Base-by-base conservation (phyloP, 2,113 vertebrate genomes). In the Melanocharis versteri region DNA sequence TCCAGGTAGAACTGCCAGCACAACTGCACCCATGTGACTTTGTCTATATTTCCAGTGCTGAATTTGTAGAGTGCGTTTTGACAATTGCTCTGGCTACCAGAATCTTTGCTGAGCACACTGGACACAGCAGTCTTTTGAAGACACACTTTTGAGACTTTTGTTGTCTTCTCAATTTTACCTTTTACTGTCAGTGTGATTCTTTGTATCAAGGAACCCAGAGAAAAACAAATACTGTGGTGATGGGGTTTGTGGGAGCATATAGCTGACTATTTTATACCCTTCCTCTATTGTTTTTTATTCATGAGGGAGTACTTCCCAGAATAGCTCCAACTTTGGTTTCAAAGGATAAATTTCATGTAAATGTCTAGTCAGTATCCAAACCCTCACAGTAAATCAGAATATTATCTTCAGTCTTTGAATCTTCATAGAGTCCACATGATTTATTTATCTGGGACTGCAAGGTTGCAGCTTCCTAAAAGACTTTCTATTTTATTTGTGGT, bases 371-470 rank as follows among this genome's bases (percentile, higher is more conserved):
- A 21, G 35, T 76, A 58, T 53, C 82, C 42, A 95, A 93, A 71
- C 23, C 16, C 37, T 80, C 18, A 68, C 37, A 89, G 56, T 86
- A 96, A 96, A 94, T 69, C 40, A 95, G 66, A 90, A 37, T 42
- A 77, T 78, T 65, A 84, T 93, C 78, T 85, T 66, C n/a, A 44
- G 44, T 53, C 33, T 88, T 57, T 85, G 89, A 78, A 73, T 69
- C 72, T 82, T 94, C 60, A 62, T 76, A 39, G 57, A 82, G 44
- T 56, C 53, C 28, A 35, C 20, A 86, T 93, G 85, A 96, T 97
- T 97, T 95, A 96, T 95, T 94, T 94, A 95, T 94, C 77, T 92
- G 45, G 14, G 61, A 28, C 54, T 87, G 66, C 78, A 95, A 97
- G 68, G 64, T 83, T 95, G 80, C 51, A 88, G n/a, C 66, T 82